Evolutionary conservation across 2,888 invertebrate genomes (phyloP).

Genomic region (Athripsodes cinereus): DNA sequence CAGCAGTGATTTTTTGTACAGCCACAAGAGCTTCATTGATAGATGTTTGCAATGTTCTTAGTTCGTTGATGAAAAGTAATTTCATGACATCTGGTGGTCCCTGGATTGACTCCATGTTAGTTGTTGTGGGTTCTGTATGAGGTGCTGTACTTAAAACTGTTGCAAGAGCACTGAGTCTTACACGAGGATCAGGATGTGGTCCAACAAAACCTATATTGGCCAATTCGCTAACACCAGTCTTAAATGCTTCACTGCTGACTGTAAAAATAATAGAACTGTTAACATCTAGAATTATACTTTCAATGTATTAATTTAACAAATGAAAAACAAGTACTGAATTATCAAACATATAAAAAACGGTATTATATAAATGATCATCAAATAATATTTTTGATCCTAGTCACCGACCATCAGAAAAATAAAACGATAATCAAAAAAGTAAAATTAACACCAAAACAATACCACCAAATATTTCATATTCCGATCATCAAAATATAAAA

Average conservation of each 20-base stretch:
- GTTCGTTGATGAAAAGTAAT: constrained; percentile 75
- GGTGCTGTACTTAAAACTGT: constrained; percentile 71
- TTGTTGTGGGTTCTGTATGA: constrained; percentile 64
- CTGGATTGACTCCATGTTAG: constrained; percentile 37
- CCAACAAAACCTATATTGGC: constrained; percentile 57
- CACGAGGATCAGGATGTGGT: constrained; percentile 43
- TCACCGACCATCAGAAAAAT: too few relatives aligned
- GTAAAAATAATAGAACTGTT: constrained; percentile 31
- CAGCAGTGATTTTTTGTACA: constrained; percentile 88
- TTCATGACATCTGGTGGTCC: constrained; percentile 62
- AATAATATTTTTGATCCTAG: too few relatives aligned
- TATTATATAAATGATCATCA: too few relatives aligned
- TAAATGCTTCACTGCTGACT: constrained; percentile 81
- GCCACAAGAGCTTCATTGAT: constrained; percentile 93
- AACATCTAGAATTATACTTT: too few relatives aligned
- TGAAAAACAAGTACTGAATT: too few relatives aligned
- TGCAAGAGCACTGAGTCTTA: constrained; percentile 58
- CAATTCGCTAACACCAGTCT: constrained; percentile 70
- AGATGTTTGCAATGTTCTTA: constrained; percentile 81
- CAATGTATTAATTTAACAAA: too few relatives aligned
- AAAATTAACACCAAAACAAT: too few relatives aligned
- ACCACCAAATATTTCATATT: too few relatives aligned
- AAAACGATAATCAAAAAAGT: too few relatives aligned
- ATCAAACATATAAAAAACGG: too few relatives aligned
- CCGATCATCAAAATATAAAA: too few relatives aligned